Conservation (phyloP, 2,797 vertebrate species). For the Pelochelys cantorii region DNA sequence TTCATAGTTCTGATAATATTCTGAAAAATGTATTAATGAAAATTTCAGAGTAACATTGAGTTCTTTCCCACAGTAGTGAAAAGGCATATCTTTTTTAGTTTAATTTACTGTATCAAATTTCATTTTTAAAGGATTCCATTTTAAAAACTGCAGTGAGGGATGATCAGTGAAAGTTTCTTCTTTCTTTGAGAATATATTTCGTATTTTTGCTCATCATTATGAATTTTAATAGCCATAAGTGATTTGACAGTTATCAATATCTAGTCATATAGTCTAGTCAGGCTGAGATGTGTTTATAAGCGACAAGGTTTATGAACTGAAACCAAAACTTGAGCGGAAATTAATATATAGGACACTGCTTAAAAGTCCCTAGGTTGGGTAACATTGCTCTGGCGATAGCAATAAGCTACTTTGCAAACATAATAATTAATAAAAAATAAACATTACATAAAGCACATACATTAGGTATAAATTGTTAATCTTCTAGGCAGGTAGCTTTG, state of each 20-base stretch:
- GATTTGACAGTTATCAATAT: no score
- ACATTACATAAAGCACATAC: conserved; percentile 28
- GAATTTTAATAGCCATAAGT: background rate
- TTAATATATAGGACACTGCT: conserved; percentile 51
- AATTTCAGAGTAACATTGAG: background rate
- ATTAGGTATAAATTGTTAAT: conserved; percentile 21
- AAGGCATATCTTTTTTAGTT: accelerated
- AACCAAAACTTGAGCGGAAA: conserved; percentile 52
- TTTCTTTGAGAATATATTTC: background rate
- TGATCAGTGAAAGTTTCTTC: background rate
- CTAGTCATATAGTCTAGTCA: conserved; percentile 39
- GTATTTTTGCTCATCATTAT: conserved; percentile 8
- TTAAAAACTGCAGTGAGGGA: background rate
- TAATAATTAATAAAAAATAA: conserved; percentile 43
- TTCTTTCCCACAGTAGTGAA: background rate
- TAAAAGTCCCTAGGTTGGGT: conserved; percentile 27
- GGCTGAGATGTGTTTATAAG: conserved; percentile 42
- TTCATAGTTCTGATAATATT: background rate
- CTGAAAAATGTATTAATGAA: background rate
- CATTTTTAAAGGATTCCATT: background rate
- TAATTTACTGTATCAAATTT: background rate
- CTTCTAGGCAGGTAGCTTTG: conserved; percentile 40
- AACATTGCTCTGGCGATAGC: conserved; percentile 66
- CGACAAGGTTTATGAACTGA: conserved; percentile 63
- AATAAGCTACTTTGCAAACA: conserved; percentile 43